phyloP scores from a whole-genome alignment of 2,113 vertebrate species.

The Mesocricetus auratus region DNA sequence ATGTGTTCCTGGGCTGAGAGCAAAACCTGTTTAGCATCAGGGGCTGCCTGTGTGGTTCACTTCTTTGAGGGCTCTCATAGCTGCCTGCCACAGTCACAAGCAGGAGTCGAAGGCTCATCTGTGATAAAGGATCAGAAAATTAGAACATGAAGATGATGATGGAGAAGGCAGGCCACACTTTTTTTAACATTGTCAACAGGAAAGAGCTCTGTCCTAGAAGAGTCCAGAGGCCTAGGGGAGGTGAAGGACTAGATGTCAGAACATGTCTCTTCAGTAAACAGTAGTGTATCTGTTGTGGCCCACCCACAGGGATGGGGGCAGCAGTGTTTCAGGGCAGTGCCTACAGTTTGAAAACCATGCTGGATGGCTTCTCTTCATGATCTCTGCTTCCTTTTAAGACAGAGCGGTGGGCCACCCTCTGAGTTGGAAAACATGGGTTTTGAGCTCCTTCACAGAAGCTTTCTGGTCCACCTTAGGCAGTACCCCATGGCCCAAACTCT shows the following conservation, averaged over 20 bases:
- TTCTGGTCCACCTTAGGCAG: not conserved
- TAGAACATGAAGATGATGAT: not conserved
- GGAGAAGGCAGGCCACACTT: not conserved
- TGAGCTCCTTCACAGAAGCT: not conserved
- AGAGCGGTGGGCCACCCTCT: fast-evolving
- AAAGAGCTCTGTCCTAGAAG: not conserved
- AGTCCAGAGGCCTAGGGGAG: not conserved
- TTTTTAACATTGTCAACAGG: not conserved
- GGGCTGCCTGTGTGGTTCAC: not conserved
- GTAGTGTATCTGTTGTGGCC: not conserved
- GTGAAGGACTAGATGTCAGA: too few relatives aligned
- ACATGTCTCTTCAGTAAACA: not conserved
- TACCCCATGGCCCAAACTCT: not conserved
- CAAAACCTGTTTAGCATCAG: not conserved
- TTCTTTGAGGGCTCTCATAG: not conserved
- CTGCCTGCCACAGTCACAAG: not conserved
- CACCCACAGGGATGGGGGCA: fast-evolving
- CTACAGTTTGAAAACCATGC: not conserved
- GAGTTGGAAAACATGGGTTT: not conserved
- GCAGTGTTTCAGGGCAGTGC: not conserved
- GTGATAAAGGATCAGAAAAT: constrained; percentile 8
- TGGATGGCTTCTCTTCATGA: not conserved
- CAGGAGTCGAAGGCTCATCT: not conserved
- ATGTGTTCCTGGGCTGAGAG: not conserved
- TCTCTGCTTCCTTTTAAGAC: not conserved